Evolutionary conservation across 2,888 invertebrate species (phyloP), one percentile per base, ranked within the genome.

Genomic region (Diarsia brunnea): DNA sequence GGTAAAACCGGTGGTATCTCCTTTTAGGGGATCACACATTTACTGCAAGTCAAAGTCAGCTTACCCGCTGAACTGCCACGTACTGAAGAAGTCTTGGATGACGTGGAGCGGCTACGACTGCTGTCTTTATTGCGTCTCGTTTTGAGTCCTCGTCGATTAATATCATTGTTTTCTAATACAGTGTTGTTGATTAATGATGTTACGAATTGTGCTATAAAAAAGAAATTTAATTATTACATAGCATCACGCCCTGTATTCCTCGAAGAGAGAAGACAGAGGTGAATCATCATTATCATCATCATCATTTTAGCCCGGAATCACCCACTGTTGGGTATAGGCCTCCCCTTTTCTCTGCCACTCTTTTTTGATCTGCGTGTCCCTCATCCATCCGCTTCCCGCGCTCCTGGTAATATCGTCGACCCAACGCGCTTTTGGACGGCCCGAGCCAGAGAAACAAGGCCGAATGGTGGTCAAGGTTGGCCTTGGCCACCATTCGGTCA

Each of bases 141-240:
- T 51, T 75, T 64, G 16, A 66, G 4, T 24, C 16, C 73, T 19
- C 43, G 49, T 16, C 61, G 12, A 16, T 51, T 66, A 43, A 60
- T 79, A 1, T 71, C 70, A 19, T 63, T 12, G 0, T 72, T 53
- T 24, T 82, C 55, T 21, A 55, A n/a, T n/a, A 60, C 24, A 5
- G 82, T 58, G 12, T 79, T 47, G 43, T 82, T 82, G 21, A 72
- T 31, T 47, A 69, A 49, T 14, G 75, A 75, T 69, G 69, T 53
- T n/a, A 31, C 27, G 7, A 75, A 63, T 31, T 83, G 65, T 27
- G 71, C 82, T 82, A 19, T 8, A 27, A 49, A 27, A 49, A n/a
- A 69, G 10, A 76, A 69, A 16, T 1, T 60, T 2, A 4, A 31
- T 75, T 14, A 53, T 51, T 24, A 14, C 14, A 55, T 19, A 60